Base-by-base conservation (phyloP, 2,888 invertebrate species). In the Spicauda simplicius region DNA sequence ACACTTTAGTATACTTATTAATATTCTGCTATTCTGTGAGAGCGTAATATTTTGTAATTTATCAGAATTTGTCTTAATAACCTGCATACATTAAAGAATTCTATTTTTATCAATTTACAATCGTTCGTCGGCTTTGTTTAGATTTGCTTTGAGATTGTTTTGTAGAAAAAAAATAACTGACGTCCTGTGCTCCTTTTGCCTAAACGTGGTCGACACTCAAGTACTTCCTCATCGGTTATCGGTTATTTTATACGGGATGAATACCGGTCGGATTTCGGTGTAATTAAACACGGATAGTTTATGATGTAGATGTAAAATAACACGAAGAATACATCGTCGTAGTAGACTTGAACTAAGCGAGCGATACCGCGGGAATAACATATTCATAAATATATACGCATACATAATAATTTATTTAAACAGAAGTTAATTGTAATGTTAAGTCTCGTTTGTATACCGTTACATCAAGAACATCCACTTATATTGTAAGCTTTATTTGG, bases 1-100 rank as follows among this genome's bases (percentile, higher is more conserved):
- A 56, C 14, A 33, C 19, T 48, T 16, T 48, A 2, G 48, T 16
- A 48, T 48, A 16, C 41, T 33, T 56, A 62, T 48, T 48, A 63
- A 63, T 30, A 63, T 63, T 63, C 8, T 50, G 33, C 50, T 60
- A 50, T 59, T 48, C 12, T 41, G 19, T 19, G 19, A 41, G 57
- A 41, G 57, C 57, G 19, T 41, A 41, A 57, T 57, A 41, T 57
- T 19, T 57, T 41, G 14, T 57, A 57, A 41, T 57, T 57, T 57
- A 57, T 57, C 19, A 57, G 41, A 57, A 19, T 57, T 48, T 16
- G n/a, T 16, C 45, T 48, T 48, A 48, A 48, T 16, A 48, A 45
- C 45, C 45, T 48, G 7, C 16, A 16, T 16, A 48, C 5, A 48
- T 48, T 45, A 12, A 45, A 8, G 45, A 16, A 16, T 1, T 1